These are phyloP conservation scores for Smutsia gigantea DNA, from an alignment of 2,797 vertebrate species.

Conservation along the genomic window DNA sequence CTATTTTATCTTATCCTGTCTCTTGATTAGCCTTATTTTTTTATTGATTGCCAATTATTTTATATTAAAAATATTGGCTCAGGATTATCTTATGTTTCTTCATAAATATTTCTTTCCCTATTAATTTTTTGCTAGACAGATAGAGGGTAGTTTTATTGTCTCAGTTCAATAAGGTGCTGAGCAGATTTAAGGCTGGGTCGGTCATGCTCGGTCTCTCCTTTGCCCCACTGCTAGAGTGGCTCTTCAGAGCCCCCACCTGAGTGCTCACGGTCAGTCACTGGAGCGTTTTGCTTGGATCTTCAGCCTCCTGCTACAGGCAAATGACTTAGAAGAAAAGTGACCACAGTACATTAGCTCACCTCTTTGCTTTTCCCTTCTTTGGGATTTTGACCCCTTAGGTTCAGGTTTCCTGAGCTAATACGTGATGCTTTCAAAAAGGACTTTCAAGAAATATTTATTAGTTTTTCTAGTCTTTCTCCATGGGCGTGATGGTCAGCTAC, in stretches of 20 bases:
- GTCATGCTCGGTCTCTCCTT: background rate
- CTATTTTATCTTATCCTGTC: background rate
- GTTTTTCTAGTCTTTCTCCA: background rate
- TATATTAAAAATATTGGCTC: background rate
- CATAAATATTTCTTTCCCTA: background rate
- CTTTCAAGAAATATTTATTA: background rate
- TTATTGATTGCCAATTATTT: background rate
- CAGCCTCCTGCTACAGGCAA: background rate
- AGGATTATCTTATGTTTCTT: background rate
- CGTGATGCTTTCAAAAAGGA: background rate
- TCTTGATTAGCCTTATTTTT: background rate
- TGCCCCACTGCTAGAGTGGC: accelerated
- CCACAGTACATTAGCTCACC: background rate
- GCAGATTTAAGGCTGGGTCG: background rate
- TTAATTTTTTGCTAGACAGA: background rate
- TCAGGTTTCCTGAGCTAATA: background rate
- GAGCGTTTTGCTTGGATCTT: background rate
- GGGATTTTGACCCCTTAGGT: background rate
- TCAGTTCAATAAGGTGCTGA: background rate
- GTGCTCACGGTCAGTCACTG: background rate
- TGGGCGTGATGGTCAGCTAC: background rate
- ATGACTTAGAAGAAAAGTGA: background rate
- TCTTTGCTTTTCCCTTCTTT: background rate
- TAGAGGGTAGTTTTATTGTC: background rate
- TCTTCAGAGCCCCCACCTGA: background rate